Evolutionary conservation across 2,797 vertebrate species (phyloP), one percentile per base, ranked within the genome.

Genomic region (Rhadinocentrus ornatus): DNA sequence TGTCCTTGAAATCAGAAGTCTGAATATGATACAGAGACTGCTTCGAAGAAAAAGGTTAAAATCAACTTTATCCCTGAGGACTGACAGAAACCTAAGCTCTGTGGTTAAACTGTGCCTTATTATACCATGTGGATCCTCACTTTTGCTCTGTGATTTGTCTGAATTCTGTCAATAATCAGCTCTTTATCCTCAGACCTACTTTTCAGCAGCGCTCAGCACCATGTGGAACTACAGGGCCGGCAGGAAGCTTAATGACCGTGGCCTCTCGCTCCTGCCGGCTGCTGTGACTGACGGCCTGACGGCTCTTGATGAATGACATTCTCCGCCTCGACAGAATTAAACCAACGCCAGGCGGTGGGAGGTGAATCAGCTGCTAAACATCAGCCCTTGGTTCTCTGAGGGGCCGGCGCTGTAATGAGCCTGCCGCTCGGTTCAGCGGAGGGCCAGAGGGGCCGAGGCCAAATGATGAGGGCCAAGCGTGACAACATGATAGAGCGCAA

Each of bases 311-410:
- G 82, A 83, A 86, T 83, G 84, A 83, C 35, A 65, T 73, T 71
- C 77, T 57, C 48, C 10, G 65, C 77, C 79, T 75, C 61, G 56
- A 67, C 86, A 82, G 82, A 59, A 81, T 80, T 60, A 80, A 83
- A 83, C 82, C 80, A 50, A 56, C 20, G 64, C 55, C 76, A 55
- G 77, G 73, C 65, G 18, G 62, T 27, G 52, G 78, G 75, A 69
- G 80, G 80, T 39, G 78, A 75, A 81, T 85, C 85, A 88, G 82
- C 84, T 75, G 80, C 78, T 86, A 71, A 80, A 77, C 84, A 85
- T 85, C 84, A 83, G 75, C 62, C 62, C 71, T 59, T 29, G 41
- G n/a, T 77, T 75, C 81, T 80, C 77, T 2, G 62, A 76, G 81
- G 69, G 50, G 81, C 63, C 10, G 50, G 20, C 32, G 46, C 83